Evolutionary conservation across 2,888 invertebrate genomes (phyloP), one percentile per base, ranked within the genome.

Genomic region (Platerodrilus igneus): DNA sequence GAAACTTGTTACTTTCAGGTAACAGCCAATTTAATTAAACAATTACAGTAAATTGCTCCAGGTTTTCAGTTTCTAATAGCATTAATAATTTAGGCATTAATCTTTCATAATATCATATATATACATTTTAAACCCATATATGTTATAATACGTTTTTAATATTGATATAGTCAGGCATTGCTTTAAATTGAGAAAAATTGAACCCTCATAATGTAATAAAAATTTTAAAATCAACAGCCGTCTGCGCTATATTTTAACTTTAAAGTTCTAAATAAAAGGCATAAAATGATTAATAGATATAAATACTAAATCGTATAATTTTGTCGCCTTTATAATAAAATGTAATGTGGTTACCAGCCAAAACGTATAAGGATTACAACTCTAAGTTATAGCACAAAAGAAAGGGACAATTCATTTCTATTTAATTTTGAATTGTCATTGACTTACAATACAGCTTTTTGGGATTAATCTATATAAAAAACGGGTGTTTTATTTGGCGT

Each of bases 291-390:
- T 45, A 45, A 45, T 45, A 41, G 45, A 37, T 23, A 35, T 30
- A 38, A 30, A 43, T 43, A 39, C 34, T 23, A 23, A 42, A 42
- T 37, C 36, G 31, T 37, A 19, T 33, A 9, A 41, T 8, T 25
- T 32, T 18, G 23, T 11, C 20, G 15, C 35, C 28, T 51, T 55
- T 54, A 56, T 47, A n/a, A n/a, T n/a, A 50, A 46, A 50, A 51
- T 56, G 51, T 58, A 48, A 55, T 58, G 57, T 56, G 57, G 58
- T 58, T 47, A 52, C 41, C 58, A 62, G 63, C 62, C 60, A 64
- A 64, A 65, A 64, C 62, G 60, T 51, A 53, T 52, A 39, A 51
- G 64, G 66, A 67, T 68, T 67, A 67, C 57, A 54, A 52, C 55
- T 58, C 59, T 62, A 60, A 59, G 59, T 58, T 59, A 40, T 8